Conservation (phyloP, 2,797 vertebrate genomes). For the Pyrocephalus nanus region DNA sequence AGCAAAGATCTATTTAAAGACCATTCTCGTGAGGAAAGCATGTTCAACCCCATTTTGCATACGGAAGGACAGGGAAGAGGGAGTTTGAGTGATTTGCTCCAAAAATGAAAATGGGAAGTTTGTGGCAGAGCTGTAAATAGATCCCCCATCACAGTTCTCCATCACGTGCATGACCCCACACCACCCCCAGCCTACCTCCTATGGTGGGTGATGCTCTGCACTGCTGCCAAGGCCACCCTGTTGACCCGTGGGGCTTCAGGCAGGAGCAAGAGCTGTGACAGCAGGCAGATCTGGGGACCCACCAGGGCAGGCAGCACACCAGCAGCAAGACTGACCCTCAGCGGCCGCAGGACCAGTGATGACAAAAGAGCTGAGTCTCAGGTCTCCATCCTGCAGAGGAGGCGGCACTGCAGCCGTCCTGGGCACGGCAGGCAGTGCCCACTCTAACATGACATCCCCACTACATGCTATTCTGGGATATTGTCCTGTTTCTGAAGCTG, state of each 20-base stretch:
- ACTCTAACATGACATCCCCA: not conserved
- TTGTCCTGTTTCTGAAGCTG: not conserved
- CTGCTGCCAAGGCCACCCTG: not conserved
- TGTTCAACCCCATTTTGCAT: not conserved
- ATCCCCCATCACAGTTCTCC: not conserved
- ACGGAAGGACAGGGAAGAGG: not conserved
- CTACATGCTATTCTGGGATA: conserved; percentile 12
- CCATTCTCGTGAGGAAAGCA: not conserved
- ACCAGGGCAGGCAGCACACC: fast-evolving
- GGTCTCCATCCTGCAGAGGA: not conserved
- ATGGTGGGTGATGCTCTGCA: fast-evolving
- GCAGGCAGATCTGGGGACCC: not conserved
- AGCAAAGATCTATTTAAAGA: conserved; percentile 5
- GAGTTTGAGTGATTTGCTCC: not conserved
- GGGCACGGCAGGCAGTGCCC: not conserved
- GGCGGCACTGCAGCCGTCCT: not conserved
- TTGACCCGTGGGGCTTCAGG: fast-evolving
- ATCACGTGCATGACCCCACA: fast-evolving
- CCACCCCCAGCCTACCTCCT: not conserved
- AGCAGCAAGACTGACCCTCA: not conserved
- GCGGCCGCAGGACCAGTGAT: fast-evolving
- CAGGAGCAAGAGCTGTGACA: not conserved
- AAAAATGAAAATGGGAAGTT: conserved; percentile 3
- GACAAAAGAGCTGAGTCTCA: not conserved
- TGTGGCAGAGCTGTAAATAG: conserved; percentile 10